Evolutionary conservation across 2,888 invertebrate genomes (phyloP), one percentile per base, ranked within the genome.

Genomic region (Zelleria hepariella): DNA sequence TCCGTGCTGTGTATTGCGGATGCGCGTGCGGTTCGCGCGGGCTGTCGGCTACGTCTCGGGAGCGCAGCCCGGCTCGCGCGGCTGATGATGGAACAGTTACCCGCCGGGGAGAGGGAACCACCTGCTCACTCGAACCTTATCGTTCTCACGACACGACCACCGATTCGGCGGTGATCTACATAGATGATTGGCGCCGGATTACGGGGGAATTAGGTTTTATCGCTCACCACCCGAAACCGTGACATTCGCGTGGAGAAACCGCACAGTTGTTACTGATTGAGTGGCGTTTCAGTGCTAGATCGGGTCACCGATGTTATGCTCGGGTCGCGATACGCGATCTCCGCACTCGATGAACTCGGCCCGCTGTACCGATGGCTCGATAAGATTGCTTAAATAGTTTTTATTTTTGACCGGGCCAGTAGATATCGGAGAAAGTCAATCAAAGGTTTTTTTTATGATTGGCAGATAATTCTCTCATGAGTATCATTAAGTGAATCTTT

Each of bases 131-230:
- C 57, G 78, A 80, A 77, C 78, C 75, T 76, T 80, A 80, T 79
- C 80, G 81, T 86, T 88, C 87, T 86, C 87, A 88, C 86, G 86
- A 81, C 79, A 78, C 75, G 72, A 76, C 72, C 81, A 70, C 73
- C 73, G 79, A 78, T 78, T 79, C 78, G 78, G 75, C 80, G 77
- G 73, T 81, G 84, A 81, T 85, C 88, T 80, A 87, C 82, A 85
- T 86, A 78, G 77, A 74, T 80, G 86, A 87, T 88, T 86, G 81
- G 83, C 75, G 72, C 78, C 82, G 80, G 82, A 82, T 87, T 82
- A 78, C 73, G 77, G 70, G 72, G 75, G 58, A 85, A 86, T 82
- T 81, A 73, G 81, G 77, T 72, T 80, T 69, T 68, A 68, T 69
- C 71, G 73, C 73, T 74, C 68, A 68, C 68, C 68, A 73, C 70